phyloP scores from a whole-genome alignment of 2,888 invertebrate species.

The Sabellastarte sp. region DNA sequence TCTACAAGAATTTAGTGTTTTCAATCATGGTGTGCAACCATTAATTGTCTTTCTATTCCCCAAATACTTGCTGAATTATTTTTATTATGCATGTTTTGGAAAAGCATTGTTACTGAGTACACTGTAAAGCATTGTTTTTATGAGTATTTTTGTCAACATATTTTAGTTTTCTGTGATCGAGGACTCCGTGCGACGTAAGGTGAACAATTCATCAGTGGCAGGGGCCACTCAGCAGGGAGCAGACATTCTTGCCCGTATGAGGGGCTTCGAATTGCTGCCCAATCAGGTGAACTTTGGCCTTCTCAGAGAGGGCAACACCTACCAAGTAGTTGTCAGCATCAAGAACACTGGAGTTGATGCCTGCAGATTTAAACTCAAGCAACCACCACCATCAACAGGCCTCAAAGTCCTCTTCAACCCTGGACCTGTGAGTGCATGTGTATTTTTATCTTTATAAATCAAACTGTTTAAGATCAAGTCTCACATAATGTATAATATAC shows the following conservation, averaged over 20 bases:
- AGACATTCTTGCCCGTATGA: slow-evolving; percentile 40
- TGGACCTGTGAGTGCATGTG: slow-evolving; percentile 54
- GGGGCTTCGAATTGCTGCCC: slow-evolving; percentile 53
- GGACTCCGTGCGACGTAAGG: slow-evolving; percentile 51
- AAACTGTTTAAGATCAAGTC: no score
- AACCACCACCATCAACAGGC: slow-evolving; percentile 58
- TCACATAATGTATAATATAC: no score
- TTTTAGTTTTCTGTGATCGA: slow-evolving; percentile 46
- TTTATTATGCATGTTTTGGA: no score
- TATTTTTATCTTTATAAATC: no score
- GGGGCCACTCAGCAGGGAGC: slow-evolving; percentile 48
- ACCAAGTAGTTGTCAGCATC: slow-evolving; percentile 45
- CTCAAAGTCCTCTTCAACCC: slow-evolving; percentile 53
- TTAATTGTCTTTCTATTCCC: no score
- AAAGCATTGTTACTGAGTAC: no score
- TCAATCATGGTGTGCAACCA: no score
- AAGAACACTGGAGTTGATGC: slow-evolving; percentile 58
- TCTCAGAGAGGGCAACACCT: slow-evolving; percentile 56
- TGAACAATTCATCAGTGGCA: slow-evolving; percentile 44
- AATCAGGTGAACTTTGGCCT: slow-evolving; percentile 56
- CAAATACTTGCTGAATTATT: no score
- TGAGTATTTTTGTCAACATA: no score
- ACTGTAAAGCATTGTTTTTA: no score
- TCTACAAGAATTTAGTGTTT: no score
- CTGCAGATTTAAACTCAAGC: slow-evolving; percentile 56